A percentile compares a stretch with the other conserved stretches of the same genome.
phyloP scores from a whole-genome alignment of 1,140 invertebrate species.

The Solen grandis region DNA sequence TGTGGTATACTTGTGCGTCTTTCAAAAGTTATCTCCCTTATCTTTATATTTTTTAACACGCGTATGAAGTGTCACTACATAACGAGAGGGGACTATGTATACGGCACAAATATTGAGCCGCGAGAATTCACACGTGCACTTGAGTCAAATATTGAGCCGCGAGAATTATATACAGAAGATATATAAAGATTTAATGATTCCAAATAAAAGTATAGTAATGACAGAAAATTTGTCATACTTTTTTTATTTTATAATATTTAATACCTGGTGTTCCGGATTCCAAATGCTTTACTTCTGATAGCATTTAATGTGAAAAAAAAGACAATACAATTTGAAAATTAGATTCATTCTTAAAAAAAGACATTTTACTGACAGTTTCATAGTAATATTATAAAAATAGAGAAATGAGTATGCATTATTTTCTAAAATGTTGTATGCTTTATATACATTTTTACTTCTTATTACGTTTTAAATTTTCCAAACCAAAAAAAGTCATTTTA shows the following conservation, averaged over 20 bases:
- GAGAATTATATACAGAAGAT: background rate
- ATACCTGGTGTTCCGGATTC: background rate
- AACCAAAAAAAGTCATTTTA: no score
- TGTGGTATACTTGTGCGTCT: no score
- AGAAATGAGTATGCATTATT: no score
- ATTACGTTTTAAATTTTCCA: no score
- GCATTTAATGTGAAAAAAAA: conserved; percentile 45
- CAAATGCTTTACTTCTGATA: conserved; percentile 47
- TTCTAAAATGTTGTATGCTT: no score
- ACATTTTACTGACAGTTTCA: no score
- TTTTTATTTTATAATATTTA: background rate
- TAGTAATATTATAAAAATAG: no score
- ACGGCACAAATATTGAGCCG: background rate
- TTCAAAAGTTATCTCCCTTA: no score
- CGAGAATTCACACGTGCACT: background rate
- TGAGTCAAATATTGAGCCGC: background rate
- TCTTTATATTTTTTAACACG: no score
- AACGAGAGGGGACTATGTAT: no score
- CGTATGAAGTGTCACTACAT: no score
- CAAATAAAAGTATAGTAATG: background rate
- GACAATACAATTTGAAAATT: background rate
- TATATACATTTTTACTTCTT: no score
- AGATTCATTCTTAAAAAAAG: background rate
- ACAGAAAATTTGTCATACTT: background rate
- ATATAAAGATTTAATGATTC: background rate